A percentile compares a stretch with the other conserved stretches of the same genome.
Conservation (phyloP, 2,888 invertebrate genomes). For the Scelioninae gen. 1 region DNA sequence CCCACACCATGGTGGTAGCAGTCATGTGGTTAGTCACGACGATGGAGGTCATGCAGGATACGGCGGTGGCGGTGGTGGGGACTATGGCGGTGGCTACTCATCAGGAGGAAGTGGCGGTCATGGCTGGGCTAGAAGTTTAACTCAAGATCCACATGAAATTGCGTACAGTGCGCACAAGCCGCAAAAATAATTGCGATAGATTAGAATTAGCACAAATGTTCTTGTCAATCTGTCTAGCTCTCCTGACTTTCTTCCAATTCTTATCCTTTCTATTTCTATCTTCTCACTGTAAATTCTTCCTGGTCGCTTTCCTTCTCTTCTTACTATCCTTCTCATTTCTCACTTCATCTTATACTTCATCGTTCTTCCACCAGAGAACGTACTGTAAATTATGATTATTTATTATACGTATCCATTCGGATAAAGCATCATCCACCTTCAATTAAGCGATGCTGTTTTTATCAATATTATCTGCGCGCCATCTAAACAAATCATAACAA, state of each 20-base stretch:
- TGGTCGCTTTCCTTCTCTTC: conserved; percentile 13
- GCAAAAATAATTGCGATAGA: conserved; percentile 82
- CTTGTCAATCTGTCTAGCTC: conserved; percentile 60
- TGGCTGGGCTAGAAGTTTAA: conserved; percentile 87
- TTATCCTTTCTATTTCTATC: conserved; percentile 58
- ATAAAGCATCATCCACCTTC: conserved; percentile 3
- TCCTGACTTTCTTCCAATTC: conserved; percentile 42
- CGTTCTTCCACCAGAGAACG: conserved; percentile 33
- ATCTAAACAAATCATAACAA: conserved; percentile 19
- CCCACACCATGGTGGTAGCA: too few species aligned
- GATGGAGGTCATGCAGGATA: conserved; percentile 86
- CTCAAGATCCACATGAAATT: conserved; percentile 86
- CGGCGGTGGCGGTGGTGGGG: conserved; percentile 87
- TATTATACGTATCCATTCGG: conserved; percentile 10
- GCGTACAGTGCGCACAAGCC: conserved; percentile 89
- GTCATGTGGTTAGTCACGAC: conserved; percentile 87
- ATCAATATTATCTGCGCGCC: neutral
- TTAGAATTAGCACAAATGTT: conserved; percentile 70
- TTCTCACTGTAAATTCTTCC: conserved; percentile 50
- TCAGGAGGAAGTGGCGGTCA: conserved; percentile 83
- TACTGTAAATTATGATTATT: conserved; percentile 37
- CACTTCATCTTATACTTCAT: conserved; percentile 15
- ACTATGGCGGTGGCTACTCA: conserved; percentile 86
- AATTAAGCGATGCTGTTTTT: neutral
- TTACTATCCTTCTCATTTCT: conserved; percentile 29